phyloP scores from a whole-genome alignment of 1,140 invertebrate species.

The Spodoptera frugiperda region DNA sequence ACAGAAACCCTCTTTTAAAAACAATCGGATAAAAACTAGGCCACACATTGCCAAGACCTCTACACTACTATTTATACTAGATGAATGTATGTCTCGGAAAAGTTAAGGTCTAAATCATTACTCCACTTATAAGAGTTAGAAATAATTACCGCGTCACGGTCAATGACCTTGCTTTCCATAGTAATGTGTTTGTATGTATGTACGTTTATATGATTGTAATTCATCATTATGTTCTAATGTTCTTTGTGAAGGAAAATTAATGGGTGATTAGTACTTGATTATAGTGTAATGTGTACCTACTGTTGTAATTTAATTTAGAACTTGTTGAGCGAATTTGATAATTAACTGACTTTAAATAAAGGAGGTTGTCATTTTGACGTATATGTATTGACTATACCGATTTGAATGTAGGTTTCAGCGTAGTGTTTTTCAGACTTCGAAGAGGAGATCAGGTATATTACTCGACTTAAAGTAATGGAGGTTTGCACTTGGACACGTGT shows the following conservation, averaged over 20 bases:
- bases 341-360: too few species aligned
- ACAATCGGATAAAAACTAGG: not conserved
- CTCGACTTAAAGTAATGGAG: too few species aligned
- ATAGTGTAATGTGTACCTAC: not conserved
- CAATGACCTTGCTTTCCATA: constrained; percentile 43
- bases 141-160: constrained; percentile 30
- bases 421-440: too few species aligned
- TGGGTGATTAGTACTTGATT: not conserved
- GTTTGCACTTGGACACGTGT: too few species aligned
- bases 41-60: not conserved
- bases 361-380: too few species aligned
- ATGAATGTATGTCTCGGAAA: constrained; percentile 14
- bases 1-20: too few species aligned
- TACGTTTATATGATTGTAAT: constrained; percentile 9
- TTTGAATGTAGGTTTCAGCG: too few species aligned
- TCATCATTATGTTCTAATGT: not conserved
- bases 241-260: too few species aligned
- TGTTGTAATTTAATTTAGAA: not conserved
- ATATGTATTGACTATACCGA: too few species aligned
- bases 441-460: too few species aligned
- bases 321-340: too few species aligned
- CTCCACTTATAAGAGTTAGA: constrained; percentile 21
- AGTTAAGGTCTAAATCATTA: constrained; percentile 39
- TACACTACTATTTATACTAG: not conserved
- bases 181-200: constrained; percentile 1